Evolutionary conservation across 2,888 invertebrate genomes (phyloP), one percentile per base, ranked within the genome.

Genomic region (Drymonia ruficornis): DNA sequence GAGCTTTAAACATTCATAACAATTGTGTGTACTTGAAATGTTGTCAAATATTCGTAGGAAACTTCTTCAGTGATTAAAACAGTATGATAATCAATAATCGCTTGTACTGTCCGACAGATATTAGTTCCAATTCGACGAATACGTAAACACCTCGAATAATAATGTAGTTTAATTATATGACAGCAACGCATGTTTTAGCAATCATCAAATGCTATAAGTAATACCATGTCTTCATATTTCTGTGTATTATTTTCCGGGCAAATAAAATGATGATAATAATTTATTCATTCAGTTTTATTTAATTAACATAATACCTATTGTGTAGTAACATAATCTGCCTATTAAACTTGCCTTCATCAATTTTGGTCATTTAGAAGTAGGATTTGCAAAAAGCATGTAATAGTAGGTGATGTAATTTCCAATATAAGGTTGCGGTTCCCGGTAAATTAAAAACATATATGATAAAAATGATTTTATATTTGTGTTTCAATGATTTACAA

Each of bases 401-500:
- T 40, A 5, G 15, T 1, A n/a, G 16, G 7, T 5, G 2, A 3
- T 40, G 1, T 15, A 5, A 16, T 23, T 12, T 1, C 1, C 15
- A 23, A 6, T 23, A 6, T 45, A 45, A 6, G 6, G 28, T 11
- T 19, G 23, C n/a, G 19, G 19, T 43, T 8, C 18, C 16, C 16
- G 23, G 29, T 34, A 55, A 65, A 62, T 63, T 7, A 74, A 77
- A 68, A 56, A 42, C 72, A 65, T 56, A 52, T n/a, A 38, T 73
- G 72, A 80, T 79, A 85, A 81, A 87, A 86, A 83, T 74, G 62
- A 76, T 77, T 75, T 81, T 82, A 78, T 84, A 84, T 87, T 87
- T 75, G 76, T 83, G 77, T 87, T 83, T 74, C 70, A 81, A 81
- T 80, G 81, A 79, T 79, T 82, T 83, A 86, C 87, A 86, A 85